Evolutionary conservation across 2,113 vertebrate species (phyloP), one percentile per base, ranked within the genome.

Genomic region (Struthidea cinerea): DNA sequence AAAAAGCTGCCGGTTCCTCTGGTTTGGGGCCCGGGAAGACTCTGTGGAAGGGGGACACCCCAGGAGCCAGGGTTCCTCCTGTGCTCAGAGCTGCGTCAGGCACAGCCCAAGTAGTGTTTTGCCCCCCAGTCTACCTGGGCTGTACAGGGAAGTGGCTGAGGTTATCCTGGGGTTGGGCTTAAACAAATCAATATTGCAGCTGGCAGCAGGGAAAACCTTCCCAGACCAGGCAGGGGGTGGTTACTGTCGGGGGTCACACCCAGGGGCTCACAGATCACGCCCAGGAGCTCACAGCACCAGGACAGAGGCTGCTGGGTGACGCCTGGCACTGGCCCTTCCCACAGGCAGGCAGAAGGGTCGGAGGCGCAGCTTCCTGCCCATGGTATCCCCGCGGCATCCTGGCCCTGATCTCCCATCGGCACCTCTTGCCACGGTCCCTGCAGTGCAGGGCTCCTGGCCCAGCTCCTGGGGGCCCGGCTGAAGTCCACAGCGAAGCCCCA

Each of bases 1-100:
- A 24, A 37, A 78, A 96, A 82, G 94, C 97, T 90, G 93, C 89
- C 83, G 84, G 95, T 97, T 70, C 89, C 94, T 96, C 77, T 3
- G 5, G 61, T 63, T 73, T 84, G 82, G n/a, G 92, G 89, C 76
- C 57, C 22, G 0, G 52, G 47, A 60, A 82, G 7, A 14, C 14
- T 41, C 61, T 16, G 70, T 8, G 3, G 65, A 71, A 23, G n/a
- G 37, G 32, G 14, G 13, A 41, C 2, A 9, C 18, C 22, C 50
- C 13, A 5, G 10, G 13, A 52, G 20, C 30, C 2, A 1, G 75
- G 32, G 71, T 17, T 47, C 56, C 26, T 39, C 50, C 60, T 69
- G 85, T 2, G 0, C 50, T 73, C 26, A 1, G 53, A 71, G 85
- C 77, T 30, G 1, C 0, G 0, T 15, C 83, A 41, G 67, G 57